phyloP scores from a whole-genome alignment of 2,888 invertebrate species.

The Stramonita haemastoma region DNA sequence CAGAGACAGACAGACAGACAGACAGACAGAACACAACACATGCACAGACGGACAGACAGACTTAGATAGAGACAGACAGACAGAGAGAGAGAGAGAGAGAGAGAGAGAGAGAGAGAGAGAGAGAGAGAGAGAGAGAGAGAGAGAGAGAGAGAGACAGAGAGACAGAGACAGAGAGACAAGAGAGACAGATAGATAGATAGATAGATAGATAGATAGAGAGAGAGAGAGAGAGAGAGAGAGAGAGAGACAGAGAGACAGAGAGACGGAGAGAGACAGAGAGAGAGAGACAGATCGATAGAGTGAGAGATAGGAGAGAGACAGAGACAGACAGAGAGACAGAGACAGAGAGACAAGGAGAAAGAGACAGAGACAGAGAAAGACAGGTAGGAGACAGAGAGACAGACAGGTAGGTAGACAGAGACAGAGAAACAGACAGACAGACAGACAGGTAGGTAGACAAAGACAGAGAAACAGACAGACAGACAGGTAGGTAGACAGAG shows the following conservation, averaged over 20 bases:
- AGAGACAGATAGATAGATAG: neutral
- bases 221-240: neutral
- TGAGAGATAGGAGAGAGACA: slow-evolving; percentile 20
- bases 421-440: neutral
- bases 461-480: slow-evolving; percentile 2
- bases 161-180: neutral
- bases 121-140: slow-evolving; percentile 7
- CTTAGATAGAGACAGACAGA: neutral
- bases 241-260: neutral
- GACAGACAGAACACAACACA: neutral
- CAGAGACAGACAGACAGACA: too few relatives aligned
- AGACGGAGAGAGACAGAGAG: neutral
- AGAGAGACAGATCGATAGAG: too few relatives aligned
- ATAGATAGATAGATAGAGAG: neutral
- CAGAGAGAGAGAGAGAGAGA: neutral
- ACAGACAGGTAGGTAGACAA: neutral
- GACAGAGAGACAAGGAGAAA: neutral
- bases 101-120: neutral
- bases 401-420: neutral
- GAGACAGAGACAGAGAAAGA: neutral
- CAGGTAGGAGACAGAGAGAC: slow-evolving; percentile 18
- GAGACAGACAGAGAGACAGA: neutral
- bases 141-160: slow-evolving; percentile 8
- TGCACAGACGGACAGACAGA: neutral
- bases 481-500: neutral